Conservation (phyloP, 2,113 vertebrate species). For the Cygnus atratus region DNA sequence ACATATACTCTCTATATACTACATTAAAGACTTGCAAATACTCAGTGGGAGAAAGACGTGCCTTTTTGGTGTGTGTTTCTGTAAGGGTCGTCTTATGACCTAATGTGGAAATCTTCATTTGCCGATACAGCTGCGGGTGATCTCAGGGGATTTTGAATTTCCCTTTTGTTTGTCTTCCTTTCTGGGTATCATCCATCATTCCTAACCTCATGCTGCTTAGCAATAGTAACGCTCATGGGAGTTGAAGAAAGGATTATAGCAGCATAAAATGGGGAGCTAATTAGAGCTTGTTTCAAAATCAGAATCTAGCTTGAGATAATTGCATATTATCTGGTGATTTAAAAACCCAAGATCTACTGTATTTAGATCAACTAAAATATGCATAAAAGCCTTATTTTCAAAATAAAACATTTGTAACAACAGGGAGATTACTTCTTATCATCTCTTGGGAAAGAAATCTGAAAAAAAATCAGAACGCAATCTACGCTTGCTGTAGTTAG, state of each 20-base stretch:
- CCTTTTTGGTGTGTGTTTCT: constrained; percentile 61
- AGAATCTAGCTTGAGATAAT: constrained; percentile 54
- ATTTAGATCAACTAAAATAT: constrained; percentile 69
- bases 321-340: constrained; percentile 49
- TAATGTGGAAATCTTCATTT: constrained; percentile 60
- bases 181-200: constrained; percentile 70
- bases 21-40: constrained; percentile 55
- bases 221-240: constrained; percentile 62
- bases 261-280: constrained; percentile 64
- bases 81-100: constrained; percentile 42
- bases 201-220: constrained; percentile 67
- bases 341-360: constrained; percentile 66
- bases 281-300: constrained; percentile 66
- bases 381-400: constrained; percentile 64
- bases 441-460: constrained; percentile 32
- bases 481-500: neutral
- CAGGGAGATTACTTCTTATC: constrained; percentile 65
- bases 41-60: constrained; percentile 48
- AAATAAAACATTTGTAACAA: constrained; percentile 56
- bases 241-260: constrained; percentile 62
- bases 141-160: constrained; percentile 67
- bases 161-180: constrained; percentile 69
- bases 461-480: neutral
- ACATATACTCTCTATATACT: neutral
- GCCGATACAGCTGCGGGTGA: constrained; percentile 52